Conservation (phyloP, 2,113 vertebrate species). For the Nothoprocta pentlandii region DNA sequence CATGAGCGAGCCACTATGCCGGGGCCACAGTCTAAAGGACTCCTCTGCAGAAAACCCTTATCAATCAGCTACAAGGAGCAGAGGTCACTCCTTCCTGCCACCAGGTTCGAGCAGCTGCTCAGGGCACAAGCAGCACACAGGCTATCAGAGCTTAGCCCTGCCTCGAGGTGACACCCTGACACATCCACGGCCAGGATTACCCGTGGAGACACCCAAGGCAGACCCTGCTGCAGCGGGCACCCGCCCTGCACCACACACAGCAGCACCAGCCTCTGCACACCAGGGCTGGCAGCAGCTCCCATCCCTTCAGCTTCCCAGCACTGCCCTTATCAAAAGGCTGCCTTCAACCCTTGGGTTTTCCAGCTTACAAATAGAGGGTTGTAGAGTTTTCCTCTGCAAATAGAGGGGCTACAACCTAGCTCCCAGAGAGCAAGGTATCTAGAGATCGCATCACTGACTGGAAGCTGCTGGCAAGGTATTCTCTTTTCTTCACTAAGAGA, state of each 20-base stretch:
- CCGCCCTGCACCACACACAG: fast-evolving
- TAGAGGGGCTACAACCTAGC: background rate
- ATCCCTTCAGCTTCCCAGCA: background rate
- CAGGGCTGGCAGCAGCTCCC: background rate
- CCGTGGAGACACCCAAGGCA: background rate
- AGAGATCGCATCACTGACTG: background rate
- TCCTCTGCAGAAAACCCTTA: background rate
- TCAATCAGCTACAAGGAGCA: background rate
- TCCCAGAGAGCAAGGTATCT: background rate
- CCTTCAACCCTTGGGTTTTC: background rate
- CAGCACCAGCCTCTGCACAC: background rate
- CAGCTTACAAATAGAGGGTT: background rate
- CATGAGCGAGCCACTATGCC: background rate
- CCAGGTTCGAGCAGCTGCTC: background rate
- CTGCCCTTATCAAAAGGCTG: background rate
- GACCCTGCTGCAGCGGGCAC: background rate
- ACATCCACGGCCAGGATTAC: background rate
- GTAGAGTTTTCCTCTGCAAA: background rate
- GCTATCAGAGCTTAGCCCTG: background rate
- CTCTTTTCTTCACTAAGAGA: background rate
- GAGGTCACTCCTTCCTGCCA: background rate
- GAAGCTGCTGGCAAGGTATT: background rate
- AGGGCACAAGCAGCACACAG: background rate
- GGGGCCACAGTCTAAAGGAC: background rate
- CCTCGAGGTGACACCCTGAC: background rate